Conservation (phyloP, 2,888 invertebrate species). For the Sturmia bella region DNA sequence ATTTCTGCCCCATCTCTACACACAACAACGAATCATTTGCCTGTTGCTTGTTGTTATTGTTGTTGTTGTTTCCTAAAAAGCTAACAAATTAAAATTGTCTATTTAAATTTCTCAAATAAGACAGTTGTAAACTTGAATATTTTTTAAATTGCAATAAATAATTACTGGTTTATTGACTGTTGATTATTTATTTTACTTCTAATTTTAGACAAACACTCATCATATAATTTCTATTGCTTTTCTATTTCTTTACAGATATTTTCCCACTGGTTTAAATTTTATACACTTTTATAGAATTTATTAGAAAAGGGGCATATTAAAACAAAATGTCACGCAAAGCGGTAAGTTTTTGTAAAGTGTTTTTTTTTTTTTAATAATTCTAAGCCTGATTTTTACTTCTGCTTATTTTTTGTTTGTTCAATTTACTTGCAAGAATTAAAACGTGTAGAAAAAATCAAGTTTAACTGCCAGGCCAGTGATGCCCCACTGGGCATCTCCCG, state of each 20-base stretch:
- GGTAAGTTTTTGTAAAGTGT: slow-evolving; percentile 82
- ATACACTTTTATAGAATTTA: slow-evolving; percentile 64
- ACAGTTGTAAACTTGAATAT: slow-evolving; percentile 40
- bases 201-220: slow-evolving; percentile 20
- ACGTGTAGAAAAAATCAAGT: no score
- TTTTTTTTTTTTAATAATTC: neutral
- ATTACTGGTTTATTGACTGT: slow-evolving; percentile 11
- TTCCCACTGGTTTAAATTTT: slow-evolving; percentile 53
- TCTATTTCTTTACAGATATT: slow-evolving; percentile 68
- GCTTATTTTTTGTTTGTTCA: no score
- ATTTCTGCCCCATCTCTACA: neutral
- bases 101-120: neutral
- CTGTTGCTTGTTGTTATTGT: slow-evolving; percentile 5
- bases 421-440: no score
- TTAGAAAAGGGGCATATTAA: slow-evolving; percentile 58
- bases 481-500: no score
- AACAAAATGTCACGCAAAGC: slow-evolving; percentile 85
- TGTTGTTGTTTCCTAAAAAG: slow-evolving; percentile 7
- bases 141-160: neutral
- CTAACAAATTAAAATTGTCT: neutral
- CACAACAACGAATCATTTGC: slow-evolving; percentile 26
- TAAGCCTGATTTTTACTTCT: no score
- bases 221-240: slow-evolving; percentile 45
- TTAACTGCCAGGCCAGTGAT: no score
- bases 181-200: slow-evolving; percentile 10